A percentile compares a stretch with the other conserved stretches of the same genome.
phyloP scores from a whole-genome alignment of 2,113 vertebrate species.

The Mirza zaza region DNA sequence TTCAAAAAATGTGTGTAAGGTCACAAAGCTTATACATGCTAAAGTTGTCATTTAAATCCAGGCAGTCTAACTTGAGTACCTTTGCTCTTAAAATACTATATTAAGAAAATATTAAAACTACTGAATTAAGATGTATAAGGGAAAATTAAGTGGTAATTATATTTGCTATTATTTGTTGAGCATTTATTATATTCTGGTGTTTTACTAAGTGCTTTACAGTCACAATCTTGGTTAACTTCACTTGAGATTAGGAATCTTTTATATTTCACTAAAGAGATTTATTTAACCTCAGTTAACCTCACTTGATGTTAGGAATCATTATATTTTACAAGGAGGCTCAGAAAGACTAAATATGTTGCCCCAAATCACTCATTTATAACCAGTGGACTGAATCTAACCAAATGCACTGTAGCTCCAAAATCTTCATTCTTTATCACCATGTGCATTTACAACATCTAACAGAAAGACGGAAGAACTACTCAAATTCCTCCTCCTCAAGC shows the following conservation, averaged over 20 bases:
- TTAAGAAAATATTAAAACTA: slow-evolving; percentile 30
- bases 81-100: slow-evolving; percentile 13
- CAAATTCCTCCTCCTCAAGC: background rate
- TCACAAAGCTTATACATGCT: background rate
- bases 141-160: background rate
- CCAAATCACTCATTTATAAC: background rate
- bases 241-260: background rate
- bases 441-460: background rate
- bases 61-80: background rate
- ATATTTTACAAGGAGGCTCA: background rate
- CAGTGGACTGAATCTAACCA: background rate
- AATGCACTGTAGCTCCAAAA: background rate
- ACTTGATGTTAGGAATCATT: background rate
- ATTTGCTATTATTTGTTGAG: background rate
- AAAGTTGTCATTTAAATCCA: slow-evolving; percentile 6
- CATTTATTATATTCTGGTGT: background rate
- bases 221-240: background rate
- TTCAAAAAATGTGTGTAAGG: background rate
- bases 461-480: background rate
- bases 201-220: background rate
- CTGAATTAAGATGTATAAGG: background rate
- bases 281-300: background rate
- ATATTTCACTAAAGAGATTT: background rate
- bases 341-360: background rate
- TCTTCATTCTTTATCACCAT: background rate